Evolutionary conservation across 1,140 invertebrate species (phyloP).

Genomic region (Listronotus bonariensis): DNA sequence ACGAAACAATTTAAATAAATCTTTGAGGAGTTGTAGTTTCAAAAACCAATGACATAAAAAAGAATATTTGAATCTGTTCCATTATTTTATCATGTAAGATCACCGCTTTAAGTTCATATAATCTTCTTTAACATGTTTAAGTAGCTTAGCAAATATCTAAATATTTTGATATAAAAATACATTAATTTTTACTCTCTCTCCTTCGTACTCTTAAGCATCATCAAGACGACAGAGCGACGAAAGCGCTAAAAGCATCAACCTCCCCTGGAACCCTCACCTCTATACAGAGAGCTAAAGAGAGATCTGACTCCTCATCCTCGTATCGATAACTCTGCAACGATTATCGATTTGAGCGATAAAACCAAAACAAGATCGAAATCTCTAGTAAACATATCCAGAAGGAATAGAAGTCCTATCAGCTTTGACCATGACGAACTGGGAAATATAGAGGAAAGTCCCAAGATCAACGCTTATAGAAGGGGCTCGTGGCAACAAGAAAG

Average conservation of each 20-base stretch:
- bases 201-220: slow-evolving; percentile 35
- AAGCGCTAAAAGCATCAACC: slow-evolving; percentile 47
- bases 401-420: slow-evolving; percentile 16
- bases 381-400: slow-evolving; percentile 42
- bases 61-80: too few relatives aligned
- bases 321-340: background rate
- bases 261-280: slow-evolving; percentile 24
- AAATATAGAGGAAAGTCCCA: slow-evolving; percentile 51
- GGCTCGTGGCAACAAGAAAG: slow-evolving; percentile 45
- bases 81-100: too few relatives aligned
- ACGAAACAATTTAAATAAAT: too few relatives aligned
- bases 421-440: slow-evolving; percentile 40
- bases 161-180: too few relatives aligned
- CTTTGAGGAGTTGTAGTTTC: too few relatives aligned
- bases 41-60: too few relatives aligned
- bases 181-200: too few relatives aligned
- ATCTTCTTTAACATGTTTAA: too few relatives aligned
- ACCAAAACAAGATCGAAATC: slow-evolving; percentile 43
- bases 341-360: slow-evolving; percentile 23
- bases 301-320: slow-evolving; percentile 39
- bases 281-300: slow-evolving; percentile 23
- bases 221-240: slow-evolving; percentile 51
- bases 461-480: slow-evolving; percentile 37
- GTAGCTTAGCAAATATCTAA: too few relatives aligned
- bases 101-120: too few relatives aligned